Evolutionary conservation across 2,888 invertebrate genomes (phyloP).

Genomic region (Fragum sueziense): DNA sequence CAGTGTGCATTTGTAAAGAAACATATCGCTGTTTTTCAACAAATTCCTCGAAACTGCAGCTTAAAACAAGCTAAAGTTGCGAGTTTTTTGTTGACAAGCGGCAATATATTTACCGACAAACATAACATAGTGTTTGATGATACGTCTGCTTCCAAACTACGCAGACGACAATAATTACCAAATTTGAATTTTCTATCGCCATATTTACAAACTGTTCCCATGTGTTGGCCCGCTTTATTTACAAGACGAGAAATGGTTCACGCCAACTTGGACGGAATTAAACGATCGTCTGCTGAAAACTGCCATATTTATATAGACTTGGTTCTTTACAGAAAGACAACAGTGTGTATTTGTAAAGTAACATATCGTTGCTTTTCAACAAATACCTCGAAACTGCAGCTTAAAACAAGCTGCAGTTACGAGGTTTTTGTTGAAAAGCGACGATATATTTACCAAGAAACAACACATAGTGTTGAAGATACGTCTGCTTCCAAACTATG

Average conservation of each 20-base stretch:
- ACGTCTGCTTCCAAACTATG: neutral
- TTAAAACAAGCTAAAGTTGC: no score
- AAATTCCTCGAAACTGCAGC: no score
- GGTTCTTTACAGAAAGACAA: neutral
- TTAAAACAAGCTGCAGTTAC: no score
- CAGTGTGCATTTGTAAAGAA: neutral
- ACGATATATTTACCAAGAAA: no score
- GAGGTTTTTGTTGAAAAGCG: no score
- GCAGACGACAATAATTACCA: neutral
- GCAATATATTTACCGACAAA: no score
- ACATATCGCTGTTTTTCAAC: neutral
- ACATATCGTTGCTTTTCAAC: no score
- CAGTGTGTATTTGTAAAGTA: neutral
- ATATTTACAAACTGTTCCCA: neutral
- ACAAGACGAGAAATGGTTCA: neutral
- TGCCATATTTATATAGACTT: neutral
- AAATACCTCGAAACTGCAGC: no score
- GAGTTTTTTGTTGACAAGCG: no score
- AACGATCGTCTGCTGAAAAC: neutral
- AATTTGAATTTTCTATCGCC: neutral
- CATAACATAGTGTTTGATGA: neutral
- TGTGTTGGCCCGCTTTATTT: neutral
- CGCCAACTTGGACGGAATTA: neutral
- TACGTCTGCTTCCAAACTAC: neutral
- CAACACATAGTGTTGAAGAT: no score